Evolutionary conservation across 1,140 invertebrate species (phyloP).

Genomic region (Meteorus sp.): DNA sequence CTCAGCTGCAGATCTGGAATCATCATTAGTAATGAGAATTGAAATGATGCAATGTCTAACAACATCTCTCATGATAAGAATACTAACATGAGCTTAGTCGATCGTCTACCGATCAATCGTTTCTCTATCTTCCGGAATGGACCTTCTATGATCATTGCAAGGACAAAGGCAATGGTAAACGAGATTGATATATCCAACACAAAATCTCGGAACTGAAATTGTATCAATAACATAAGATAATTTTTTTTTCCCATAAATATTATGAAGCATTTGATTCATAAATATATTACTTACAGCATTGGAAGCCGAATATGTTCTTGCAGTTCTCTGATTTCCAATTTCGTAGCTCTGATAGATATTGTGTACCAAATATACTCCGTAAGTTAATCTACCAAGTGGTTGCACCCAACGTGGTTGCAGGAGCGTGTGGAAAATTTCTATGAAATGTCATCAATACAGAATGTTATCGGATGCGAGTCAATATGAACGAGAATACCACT

Average conservation of each 20-base stretch:
- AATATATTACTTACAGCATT: slow-evolving; percentile 33
- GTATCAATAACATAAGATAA: not conserved
- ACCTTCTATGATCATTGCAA: slow-evolving; percentile 40
- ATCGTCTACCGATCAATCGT: slow-evolving; percentile 35
- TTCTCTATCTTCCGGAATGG: slow-evolving; percentile 45
- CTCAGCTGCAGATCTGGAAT: too few species aligned
- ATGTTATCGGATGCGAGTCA: not conserved
- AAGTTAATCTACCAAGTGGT: slow-evolving; percentile 67
- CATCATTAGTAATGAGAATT: too few species aligned
- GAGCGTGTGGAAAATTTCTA: slow-evolving; percentile 42
- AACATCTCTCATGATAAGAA: too few species aligned
- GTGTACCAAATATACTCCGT: slow-evolving; percentile 68
- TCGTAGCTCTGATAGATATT: slow-evolving; percentile 39
- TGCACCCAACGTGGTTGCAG: slow-evolving; percentile 41
- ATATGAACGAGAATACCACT: too few species aligned
- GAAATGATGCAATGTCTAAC: too few species aligned
- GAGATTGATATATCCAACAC: slow-evolving; percentile 36
- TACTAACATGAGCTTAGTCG: not conserved
- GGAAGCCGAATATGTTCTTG: slow-evolving; percentile 34
- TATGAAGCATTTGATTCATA: not conserved
- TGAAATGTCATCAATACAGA: slow-evolving; percentile 17
- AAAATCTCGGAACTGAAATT: slow-evolving; percentile 37
- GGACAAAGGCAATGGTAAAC: slow-evolving; percentile 36
- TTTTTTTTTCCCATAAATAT: too few species aligned
- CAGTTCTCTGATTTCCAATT: slow-evolving; percentile 30